Percentiles rank a stretch among this genome's conserved stretches.
Conservation (phyloP, 2,797 vertebrate genomes). For the Molothrus aeneus region DNA sequence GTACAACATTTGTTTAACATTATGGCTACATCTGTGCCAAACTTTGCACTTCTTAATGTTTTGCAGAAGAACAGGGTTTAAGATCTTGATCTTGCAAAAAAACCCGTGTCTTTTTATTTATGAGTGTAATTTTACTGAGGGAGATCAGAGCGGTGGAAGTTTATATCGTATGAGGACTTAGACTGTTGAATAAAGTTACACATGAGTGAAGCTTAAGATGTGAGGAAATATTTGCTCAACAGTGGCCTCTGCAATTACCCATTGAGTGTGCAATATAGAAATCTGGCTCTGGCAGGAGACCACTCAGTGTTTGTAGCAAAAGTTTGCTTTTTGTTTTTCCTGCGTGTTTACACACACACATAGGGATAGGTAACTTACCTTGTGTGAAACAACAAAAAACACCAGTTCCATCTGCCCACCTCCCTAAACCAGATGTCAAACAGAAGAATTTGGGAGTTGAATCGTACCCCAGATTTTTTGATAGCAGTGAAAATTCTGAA, state of each 20-base stretch:
- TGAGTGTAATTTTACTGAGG: neutral
- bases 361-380: neutral
- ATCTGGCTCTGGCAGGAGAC: neutral
- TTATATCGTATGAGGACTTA: neutral
- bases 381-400: neutral
- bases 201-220: neutral
- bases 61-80: neutral
- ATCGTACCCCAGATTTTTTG: neutral
- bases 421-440: neutral
- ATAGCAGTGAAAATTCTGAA: neutral
- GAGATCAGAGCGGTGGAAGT: neutral
- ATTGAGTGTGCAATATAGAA: neutral
- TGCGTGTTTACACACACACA: neutral
- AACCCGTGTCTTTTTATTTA: neutral
- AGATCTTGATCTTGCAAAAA: neutral
- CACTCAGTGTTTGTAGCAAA: neutral
- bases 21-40: neutral
- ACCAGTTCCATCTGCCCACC: neutral
- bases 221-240: neutral
- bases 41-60: neutral
- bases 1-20: slow-evolving; percentile 27
- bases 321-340: neutral
- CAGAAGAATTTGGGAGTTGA: neutral
- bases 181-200: neutral
- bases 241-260: neutral